phyloP scores from a whole-genome alignment of 2,113 vertebrate genomes.

The Emydura subglobosa region DNA sequence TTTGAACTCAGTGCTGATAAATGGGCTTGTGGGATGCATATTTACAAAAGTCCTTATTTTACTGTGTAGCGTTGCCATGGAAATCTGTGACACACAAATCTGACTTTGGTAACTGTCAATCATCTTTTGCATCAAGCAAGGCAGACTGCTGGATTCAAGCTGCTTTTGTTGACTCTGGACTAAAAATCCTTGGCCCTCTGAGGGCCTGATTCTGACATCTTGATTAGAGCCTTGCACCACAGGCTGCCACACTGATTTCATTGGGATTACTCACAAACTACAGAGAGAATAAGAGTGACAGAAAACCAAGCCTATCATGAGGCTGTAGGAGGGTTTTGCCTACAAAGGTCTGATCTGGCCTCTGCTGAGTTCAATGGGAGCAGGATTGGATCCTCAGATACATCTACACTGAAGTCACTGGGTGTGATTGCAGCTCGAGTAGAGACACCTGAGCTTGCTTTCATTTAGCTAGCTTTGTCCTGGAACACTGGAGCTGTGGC shows the following conservation, averaged over 20 bases:
- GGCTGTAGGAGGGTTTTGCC: neutral
- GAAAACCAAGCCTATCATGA: neutral
- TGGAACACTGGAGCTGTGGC: too few species aligned
- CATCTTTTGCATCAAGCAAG: neutral
- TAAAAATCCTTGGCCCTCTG: neutral
- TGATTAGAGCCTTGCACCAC: neutral
- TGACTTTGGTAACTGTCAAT: neutral
- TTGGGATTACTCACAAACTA: neutral
- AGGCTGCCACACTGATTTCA: neutral
- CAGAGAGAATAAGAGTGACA: neutral
- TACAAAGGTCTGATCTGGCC: neutral
- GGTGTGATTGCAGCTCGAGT: neutral
- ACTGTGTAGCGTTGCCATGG: conserved; percentile 67
- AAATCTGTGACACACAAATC: conserved; percentile 53
- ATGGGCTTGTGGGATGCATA: neutral
- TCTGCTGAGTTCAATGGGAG: neutral
- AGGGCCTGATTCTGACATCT: neutral
- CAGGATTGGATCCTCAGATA: neutral
- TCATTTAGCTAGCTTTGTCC: too few species aligned
- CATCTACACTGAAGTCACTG: neutral
- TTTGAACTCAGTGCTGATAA: neutral
- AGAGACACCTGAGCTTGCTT: neutral
- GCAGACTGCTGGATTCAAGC: neutral
- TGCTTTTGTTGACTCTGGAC: neutral
- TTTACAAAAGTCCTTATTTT: conserved; percentile 38